Evolutionary conservation across 64 coral and sea anemone species (phyloP).

Genomic region (Dendrophyllia cribrosa): DNA sequence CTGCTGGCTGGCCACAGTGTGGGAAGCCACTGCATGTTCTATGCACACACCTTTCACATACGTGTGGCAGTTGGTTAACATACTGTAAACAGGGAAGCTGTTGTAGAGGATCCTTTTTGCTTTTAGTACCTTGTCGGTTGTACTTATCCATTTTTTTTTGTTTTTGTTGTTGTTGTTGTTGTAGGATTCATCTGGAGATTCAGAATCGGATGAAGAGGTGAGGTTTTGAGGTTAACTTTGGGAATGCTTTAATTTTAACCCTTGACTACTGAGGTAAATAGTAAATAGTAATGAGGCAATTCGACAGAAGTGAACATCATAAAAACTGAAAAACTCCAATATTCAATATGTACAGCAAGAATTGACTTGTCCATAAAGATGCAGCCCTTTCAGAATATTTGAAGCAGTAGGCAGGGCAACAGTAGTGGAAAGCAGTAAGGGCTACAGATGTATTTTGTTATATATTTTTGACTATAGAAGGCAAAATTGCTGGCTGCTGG

Average conservation of each 20-base stretch:
- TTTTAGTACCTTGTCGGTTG: too few species aligned
- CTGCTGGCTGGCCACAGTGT: not conserved
- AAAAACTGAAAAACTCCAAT: not conserved
- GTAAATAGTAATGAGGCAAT: not conserved
- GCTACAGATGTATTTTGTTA: too few species aligned
- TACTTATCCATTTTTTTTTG: not conserved
- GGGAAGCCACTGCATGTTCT: not conserved
- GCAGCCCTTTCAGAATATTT: too few species aligned
- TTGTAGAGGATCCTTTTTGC: not conserved
- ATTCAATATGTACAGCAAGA: not conserved
- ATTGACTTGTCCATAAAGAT: not conserved
- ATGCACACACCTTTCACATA: too few species aligned
- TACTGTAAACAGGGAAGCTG: not conserved
- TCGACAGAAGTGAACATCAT: not conserved
- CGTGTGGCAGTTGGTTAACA: not conserved
- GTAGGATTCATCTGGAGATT: not conserved
- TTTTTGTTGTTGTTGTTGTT: not conserved
- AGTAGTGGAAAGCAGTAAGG: too few species aligned
- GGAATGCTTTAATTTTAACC: not conserved
- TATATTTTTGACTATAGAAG: too few species aligned
- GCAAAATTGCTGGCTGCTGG: too few species aligned
- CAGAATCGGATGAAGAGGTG: conserved; percentile 1
- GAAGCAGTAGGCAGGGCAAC: too few species aligned
- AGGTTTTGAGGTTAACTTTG: not conserved
- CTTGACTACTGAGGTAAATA: not conserved